Evolutionary conservation across 2,113 vertebrate genomes (phyloP).

Genomic region (Eudyptes chrysolophus): DNA sequence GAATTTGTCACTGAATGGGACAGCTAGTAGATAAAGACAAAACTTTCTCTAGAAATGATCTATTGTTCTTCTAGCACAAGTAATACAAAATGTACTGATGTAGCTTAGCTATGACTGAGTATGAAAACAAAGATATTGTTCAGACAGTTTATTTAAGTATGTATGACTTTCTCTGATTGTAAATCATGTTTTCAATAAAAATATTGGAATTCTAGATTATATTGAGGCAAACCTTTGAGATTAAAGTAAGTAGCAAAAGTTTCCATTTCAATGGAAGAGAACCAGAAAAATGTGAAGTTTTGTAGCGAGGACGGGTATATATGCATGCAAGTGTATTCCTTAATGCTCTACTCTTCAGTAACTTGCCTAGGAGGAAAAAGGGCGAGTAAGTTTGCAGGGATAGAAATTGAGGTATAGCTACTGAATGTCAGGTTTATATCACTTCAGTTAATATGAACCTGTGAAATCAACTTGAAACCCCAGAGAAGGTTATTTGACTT

Average conservation of each 20-base stretch:
- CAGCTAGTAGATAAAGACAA: background rate
- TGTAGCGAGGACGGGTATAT: background rate
- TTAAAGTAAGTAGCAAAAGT: background rate
- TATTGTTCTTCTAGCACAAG: background rate
- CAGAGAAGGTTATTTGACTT: background rate
- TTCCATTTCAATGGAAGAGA: background rate
- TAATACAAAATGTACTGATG: background rate
- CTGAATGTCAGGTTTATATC: background rate
- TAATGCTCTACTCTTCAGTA: background rate
- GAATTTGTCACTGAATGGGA: conserved; percentile 12
- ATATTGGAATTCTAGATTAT: background rate
- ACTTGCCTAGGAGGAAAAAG: accelerated
- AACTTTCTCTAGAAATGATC: background rate
- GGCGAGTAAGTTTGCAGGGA: background rate
- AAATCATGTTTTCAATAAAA: background rate
- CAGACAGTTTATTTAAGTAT: background rate
- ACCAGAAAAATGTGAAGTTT: background rate
- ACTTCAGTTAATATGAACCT: background rate
- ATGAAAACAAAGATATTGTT: background rate
- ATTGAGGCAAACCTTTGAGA: background rate
- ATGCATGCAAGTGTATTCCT: background rate
- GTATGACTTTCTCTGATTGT: background rate
- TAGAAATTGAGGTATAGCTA: background rate
- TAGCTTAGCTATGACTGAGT: background rate
- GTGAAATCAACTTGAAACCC: background rate